These are phyloP conservation scores for Erebia palarica DNA, from an alignment of 2,888 invertebrate species.

Conservation along the genomic window DNA sequence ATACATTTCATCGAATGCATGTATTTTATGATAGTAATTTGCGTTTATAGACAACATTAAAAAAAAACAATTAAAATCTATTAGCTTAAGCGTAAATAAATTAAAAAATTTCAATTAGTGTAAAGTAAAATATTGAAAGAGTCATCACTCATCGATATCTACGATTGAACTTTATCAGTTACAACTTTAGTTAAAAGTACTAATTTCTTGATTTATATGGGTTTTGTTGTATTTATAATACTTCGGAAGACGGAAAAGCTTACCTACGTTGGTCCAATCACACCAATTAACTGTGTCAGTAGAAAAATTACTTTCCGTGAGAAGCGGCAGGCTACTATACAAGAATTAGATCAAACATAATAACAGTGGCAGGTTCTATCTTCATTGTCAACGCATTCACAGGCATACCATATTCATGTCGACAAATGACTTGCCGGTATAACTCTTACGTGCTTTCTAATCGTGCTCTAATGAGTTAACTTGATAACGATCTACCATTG, in stretches of 20 bases:
- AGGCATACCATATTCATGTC: conserved; percentile 41
- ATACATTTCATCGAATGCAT: neutral
- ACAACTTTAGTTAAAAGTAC: neutral
- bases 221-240: neutral
- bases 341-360: conserved; percentile 55
- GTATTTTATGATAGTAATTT: neutral
- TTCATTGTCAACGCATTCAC: conserved; percentile 39
- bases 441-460: conserved; percentile 38
- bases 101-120: neutral
- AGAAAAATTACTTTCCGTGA: conserved; percentile 30
- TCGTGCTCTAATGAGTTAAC: conserved; percentile 34
- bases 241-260: conserved; percentile 2
- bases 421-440: conserved; percentile 35
- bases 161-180: neutral
- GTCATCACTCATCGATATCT: neutral
- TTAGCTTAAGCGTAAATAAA: neutral
- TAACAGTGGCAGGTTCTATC: conserved; percentile 36
- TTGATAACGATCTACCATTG: conserved; percentile 27
- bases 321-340: conserved; percentile 43
- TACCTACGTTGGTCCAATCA: conserved; percentile 8
- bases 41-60: neutral
- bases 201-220: neutral
- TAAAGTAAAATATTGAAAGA: neutral
- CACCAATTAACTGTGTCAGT: conserved; percentile 31
- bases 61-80: neutral